Evolutionary conservation across 35 echinoderm and acorn worm species (phyloP).

Genomic region (Holothuria glaberrima): DNA sequence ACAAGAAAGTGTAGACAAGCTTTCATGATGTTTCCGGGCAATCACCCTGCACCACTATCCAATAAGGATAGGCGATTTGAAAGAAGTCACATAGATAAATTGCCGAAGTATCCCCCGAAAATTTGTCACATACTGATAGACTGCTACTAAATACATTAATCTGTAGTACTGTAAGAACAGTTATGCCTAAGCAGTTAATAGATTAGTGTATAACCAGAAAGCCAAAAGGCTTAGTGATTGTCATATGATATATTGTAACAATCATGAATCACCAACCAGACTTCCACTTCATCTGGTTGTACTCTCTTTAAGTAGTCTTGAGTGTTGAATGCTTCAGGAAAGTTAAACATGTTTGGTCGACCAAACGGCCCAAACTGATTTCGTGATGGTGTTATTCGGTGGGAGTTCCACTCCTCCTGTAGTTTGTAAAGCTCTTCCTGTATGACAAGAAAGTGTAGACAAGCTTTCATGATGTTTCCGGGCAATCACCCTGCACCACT

Average conservation of each 20-base stretch:
- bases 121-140: too few relatives aligned
- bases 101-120: too few relatives aligned
- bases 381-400: slow-evolving; percentile 53
- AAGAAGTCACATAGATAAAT: too few relatives aligned
- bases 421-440: slow-evolving; percentile 58
- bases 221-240: too few relatives aligned
- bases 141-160: too few relatives aligned
- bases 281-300: slow-evolving; percentile 42
- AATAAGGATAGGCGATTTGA: not conserved
- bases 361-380: slow-evolving; percentile 46
- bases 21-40: not conserved
- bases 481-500: not conserved
- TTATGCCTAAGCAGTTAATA: too few relatives aligned
- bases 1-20: slow-evolving; percentile 1
- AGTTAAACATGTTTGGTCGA: slow-evolving; percentile 45
- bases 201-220: too few relatives aligned
- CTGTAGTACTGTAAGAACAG: too few relatives aligned
- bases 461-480: not conserved
- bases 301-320: slow-evolving; percentile 30
- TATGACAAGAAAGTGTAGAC: slow-evolving; percentile 13
- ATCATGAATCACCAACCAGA: too few relatives aligned
- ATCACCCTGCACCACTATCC: not conserved
- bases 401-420: slow-evolving; percentile 56
- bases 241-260: too few relatives aligned
- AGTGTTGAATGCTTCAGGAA: slow-evolving; percentile 30